phyloP scores from a whole-genome alignment of 2,888 invertebrate genomes.

The Limnephilus marmoratus region DNA sequence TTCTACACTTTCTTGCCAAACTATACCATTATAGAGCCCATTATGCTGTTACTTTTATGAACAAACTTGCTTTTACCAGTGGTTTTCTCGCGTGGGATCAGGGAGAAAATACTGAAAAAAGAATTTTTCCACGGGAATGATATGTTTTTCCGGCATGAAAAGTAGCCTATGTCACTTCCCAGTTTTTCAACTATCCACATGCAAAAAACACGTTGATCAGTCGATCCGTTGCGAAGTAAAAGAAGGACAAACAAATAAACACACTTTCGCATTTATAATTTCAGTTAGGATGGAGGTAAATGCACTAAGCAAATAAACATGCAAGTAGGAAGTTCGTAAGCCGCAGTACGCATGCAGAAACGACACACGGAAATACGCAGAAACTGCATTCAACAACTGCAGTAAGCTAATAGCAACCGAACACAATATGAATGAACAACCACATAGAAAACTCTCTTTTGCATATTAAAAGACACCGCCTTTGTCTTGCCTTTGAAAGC shows the following conservation, averaged over 20 bases:
- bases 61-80: background rate
- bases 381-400: background rate
- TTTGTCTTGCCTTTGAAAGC: slow-evolving; percentile 14
- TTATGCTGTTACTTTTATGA: background rate
- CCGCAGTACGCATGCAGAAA: background rate
- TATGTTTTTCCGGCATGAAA: no score
- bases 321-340: background rate
- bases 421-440: background rate
- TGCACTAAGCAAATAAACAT: background rate
- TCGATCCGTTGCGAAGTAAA: no score
- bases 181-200: no score
- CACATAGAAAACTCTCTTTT: background rate
- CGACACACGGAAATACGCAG: background rate
- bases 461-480: slow-evolving; percentile 24
- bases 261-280: no score
- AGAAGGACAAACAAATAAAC: no score
- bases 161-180: no score
- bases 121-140: no score
- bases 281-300: background rate
- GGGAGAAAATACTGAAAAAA: no score
- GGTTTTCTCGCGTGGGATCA: no score
- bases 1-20: no score
- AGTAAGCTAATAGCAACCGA: background rate
- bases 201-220: no score
- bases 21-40: background rate